Conservation (phyloP, 2,797 vertebrate species). For the Malurus leucopterus region DNA sequence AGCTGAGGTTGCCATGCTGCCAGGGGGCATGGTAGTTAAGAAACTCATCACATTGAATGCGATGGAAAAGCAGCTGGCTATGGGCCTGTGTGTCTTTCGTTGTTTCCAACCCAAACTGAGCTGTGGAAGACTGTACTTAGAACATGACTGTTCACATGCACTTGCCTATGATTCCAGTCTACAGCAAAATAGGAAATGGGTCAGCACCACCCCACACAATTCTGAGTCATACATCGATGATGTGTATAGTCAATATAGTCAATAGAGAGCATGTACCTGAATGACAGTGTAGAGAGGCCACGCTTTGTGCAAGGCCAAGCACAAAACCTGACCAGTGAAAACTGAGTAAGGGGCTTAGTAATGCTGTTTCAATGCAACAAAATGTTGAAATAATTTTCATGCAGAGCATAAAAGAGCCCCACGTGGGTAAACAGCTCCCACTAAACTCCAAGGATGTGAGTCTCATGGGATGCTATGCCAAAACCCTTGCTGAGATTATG, state of each 20-base stretch:
- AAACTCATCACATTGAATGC: not conserved
- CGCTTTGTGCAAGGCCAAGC: accelerated
- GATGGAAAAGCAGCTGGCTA: not conserved
- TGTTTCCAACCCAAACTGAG: not conserved
- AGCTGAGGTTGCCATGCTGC: not conserved
- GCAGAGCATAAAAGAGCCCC: not conserved
- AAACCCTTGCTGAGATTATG: not conserved
- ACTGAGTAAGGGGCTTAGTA: not conserved
- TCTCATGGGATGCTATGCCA: not conserved
- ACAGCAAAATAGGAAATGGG: not conserved
- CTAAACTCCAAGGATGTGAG: not conserved
- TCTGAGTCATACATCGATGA: not conserved
- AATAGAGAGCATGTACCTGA: accelerated
- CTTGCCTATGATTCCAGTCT: conserved; percentile 69
- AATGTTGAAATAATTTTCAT: not conserved
- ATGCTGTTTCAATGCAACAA: not conserved
- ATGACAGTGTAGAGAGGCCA: not conserved
- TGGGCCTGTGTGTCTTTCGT: not conserved
- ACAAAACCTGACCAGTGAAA: not conserved
- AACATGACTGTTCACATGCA: conserved; percentile 67
- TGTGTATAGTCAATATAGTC: not conserved
- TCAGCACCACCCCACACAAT: not conserved
- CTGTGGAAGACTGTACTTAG: conserved; percentile 20
- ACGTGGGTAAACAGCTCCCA: not conserved
- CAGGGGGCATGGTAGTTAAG: accelerated